Conservation (phyloP, 2,888 invertebrate species). For the Boloria selene region DNA sequence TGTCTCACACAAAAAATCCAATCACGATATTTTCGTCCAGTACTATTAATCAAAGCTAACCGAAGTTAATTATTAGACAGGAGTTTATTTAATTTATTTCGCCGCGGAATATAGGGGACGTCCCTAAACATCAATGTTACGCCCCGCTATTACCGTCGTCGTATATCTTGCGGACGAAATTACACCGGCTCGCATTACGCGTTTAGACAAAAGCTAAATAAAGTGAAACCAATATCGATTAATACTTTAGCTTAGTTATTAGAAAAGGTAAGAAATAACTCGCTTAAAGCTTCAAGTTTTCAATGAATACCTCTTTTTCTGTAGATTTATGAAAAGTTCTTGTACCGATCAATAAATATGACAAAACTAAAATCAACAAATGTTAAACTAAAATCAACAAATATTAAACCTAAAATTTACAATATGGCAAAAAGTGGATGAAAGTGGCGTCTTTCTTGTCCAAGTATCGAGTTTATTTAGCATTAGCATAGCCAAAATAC, state of each 20-base stretch:
- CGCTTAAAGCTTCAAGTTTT: too few relatives aligned
- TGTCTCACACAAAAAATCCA: slow-evolving; percentile 15
- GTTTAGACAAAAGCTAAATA: slow-evolving; percentile 57
- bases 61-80: slow-evolving; percentile 63
- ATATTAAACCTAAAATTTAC: too few relatives aligned
- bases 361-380: too few relatives aligned
- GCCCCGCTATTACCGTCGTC: slow-evolving; percentile 60
- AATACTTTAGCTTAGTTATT: neutral
- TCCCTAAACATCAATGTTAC: slow-evolving; percentile 55
- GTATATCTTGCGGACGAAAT: slow-evolving; percentile 52
- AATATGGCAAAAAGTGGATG: too few relatives aligned
- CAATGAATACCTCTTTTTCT: too few relatives aligned
- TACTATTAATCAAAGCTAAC: slow-evolving; percentile 57
- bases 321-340: too few relatives aligned
- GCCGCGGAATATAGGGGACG: slow-evolving; percentile 55
- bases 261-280: neutral
- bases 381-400: too few relatives aligned
- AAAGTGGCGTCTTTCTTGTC: too few relatives aligned
- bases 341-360: too few relatives aligned
- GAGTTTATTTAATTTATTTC: slow-evolving; percentile 65
- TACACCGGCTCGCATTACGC: slow-evolving; percentile 56
- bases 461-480: too few relatives aligned
- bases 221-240: slow-evolving; percentile 22
- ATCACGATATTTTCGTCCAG: slow-evolving; percentile 20
- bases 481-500: too few relatives aligned